These are phyloP conservation scores for Hypomecis punctinalis DNA, from an alignment of 2,888 invertebrate species.

Conservation along the genomic window DNA sequence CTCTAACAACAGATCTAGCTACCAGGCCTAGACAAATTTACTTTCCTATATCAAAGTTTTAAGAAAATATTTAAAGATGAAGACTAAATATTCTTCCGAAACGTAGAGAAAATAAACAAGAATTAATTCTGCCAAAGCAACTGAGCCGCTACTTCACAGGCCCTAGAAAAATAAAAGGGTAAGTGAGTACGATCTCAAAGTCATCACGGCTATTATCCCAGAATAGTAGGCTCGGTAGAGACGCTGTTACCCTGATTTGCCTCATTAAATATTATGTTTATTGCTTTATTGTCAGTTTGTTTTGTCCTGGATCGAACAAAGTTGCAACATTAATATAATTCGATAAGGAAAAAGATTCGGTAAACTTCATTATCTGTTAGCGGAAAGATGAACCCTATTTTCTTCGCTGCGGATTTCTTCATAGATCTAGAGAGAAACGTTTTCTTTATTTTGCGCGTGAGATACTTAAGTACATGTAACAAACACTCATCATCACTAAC, in stretches of 20 bases:
- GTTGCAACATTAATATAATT: conserved; percentile 36
- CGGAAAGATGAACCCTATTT: conserved; percentile 17
- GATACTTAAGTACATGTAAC: too few species aligned
- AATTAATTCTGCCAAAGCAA: background rate
- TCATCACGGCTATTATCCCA: conserved; percentile 12
- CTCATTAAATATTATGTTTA: conserved; percentile 42
- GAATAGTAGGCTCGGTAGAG: conserved; percentile 22
- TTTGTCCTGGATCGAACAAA: conserved; percentile 43
- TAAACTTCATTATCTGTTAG: conserved; percentile 29
- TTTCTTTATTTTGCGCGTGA: too few species aligned
- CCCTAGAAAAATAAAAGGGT: conserved; percentile 19
- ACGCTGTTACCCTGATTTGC: conserved; percentile 34
- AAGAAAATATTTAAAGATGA: too few species aligned
- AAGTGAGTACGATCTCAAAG: conserved; percentile 5
- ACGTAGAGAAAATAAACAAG: too few species aligned
- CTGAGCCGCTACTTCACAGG: background rate
- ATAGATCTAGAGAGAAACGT: background rate
- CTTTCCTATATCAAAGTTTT: too few species aligned
- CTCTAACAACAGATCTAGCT: too few species aligned
- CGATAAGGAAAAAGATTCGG: conserved; percentile 33
- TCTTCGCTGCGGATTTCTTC: background rate
- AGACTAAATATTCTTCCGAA: too few species aligned
- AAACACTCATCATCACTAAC: too few species aligned
- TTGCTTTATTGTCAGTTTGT: conserved; percentile 44
- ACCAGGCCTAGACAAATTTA: too few species aligned